These are phyloP conservation scores for Drosophila kohkoa DNA, from an alignment of 1,140 invertebrate genomes.

Conservation along the genomic window DNA sequence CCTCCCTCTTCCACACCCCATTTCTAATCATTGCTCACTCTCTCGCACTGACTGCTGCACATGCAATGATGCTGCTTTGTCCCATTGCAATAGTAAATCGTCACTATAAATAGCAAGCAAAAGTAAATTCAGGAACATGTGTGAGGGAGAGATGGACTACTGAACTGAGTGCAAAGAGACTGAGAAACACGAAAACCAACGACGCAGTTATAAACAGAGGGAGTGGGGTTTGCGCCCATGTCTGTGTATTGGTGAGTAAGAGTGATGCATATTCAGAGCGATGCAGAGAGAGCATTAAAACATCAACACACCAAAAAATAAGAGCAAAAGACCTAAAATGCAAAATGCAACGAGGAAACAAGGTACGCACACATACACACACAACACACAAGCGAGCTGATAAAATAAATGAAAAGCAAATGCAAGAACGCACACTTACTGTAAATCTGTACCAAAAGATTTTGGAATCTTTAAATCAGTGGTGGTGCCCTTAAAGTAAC, in stretches of 20 bases:
- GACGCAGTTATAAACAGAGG: constrained; percentile 42
- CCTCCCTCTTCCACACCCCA: constrained; percentile 14
- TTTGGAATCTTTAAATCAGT: constrained; percentile 49
- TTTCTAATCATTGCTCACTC: constrained; percentile 10
- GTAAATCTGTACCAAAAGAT: constrained; percentile 67
- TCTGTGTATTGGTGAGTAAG: constrained; percentile 18
- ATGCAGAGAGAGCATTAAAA: constrained; percentile 19
- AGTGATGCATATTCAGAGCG: constrained; percentile 20
- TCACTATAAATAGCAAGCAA: constrained; percentile 70
- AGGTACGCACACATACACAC: constrained; percentile 23
- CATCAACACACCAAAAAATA: constrained; percentile 35
- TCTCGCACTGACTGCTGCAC: not conserved
- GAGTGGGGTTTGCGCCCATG: not conserved
- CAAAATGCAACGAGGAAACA: constrained; percentile 46
- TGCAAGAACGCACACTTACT: constrained; percentile 59
- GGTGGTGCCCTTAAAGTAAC: constrained; percentile 36
- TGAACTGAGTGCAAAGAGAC: no score
- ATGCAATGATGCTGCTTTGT: constrained; percentile 26
- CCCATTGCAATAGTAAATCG: constrained; percentile 56
- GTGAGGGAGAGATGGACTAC: constrained; percentile 24
- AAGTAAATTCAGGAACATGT: constrained; percentile 69
- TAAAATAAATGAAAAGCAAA: constrained; percentile 48
- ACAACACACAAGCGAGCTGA: constrained; percentile 32
- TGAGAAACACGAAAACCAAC: constrained; percentile 39
- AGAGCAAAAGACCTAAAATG: constrained; percentile 47